These are phyloP conservation scores for Gymnodraco acuticeps DNA, from an alignment of 2,797 vertebrate genomes.

Conservation along the genomic window DNA sequence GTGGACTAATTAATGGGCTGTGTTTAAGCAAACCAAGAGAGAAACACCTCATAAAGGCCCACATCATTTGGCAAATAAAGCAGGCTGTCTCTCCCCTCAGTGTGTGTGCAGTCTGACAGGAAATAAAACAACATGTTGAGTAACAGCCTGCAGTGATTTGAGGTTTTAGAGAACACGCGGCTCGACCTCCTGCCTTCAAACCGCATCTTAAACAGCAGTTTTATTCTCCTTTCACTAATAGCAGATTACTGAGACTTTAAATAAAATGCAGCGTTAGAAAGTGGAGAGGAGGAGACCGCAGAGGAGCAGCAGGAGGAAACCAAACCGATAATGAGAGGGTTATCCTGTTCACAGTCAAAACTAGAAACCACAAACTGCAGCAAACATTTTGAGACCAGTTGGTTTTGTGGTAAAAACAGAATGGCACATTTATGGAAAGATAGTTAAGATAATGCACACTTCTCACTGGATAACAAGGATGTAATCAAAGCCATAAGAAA, in stretches of 20 bases:
- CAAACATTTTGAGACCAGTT: too few species aligned
- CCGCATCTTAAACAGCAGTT: constrained; percentile 3
- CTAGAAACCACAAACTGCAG: constrained; percentile 31
- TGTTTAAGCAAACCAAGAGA: not conserved
- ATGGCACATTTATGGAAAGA: too few species aligned
- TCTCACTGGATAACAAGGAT: too few species aligned
- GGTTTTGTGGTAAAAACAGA: too few species aligned
- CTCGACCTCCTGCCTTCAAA: constrained; percentile 15
- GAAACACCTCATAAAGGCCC: not conserved
- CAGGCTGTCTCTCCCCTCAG: too few species aligned
- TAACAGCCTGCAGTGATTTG: constrained; percentile 6
- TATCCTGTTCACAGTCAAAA: constrained; percentile 21
- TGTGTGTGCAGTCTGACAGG: not conserved
- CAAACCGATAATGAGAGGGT: not conserved
- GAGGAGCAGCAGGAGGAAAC: constrained; percentile 3
- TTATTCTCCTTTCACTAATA: not conserved
- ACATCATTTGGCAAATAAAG: not conserved
- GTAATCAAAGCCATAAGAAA: too few species aligned
- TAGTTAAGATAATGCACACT: too few species aligned
- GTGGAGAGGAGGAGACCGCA: not conserved
- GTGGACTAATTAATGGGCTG: not conserved
- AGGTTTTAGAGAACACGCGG: constrained; percentile 5
- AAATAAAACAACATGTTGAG: not conserved
- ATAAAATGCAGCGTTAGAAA: constrained; percentile 23
- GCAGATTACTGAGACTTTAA: constrained; percentile 9